Evolutionary conservation across 2,888 invertebrate genomes (phyloP), one percentile per base, ranked within the genome.

Genomic region (Ennomos fuscantarius): DNA sequence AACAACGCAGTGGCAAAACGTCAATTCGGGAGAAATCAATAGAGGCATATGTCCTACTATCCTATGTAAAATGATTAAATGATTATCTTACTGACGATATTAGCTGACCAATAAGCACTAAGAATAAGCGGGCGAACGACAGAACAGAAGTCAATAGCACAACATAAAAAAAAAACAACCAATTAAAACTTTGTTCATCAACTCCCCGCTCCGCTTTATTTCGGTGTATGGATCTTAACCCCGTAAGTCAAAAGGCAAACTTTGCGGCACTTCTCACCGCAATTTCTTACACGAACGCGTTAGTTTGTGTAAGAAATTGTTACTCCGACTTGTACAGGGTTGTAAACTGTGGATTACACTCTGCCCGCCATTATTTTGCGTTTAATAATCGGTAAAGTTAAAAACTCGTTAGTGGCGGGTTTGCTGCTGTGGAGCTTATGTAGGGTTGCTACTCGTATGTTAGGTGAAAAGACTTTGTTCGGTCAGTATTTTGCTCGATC

Each of bases 371-470:
- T 69, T 66, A 72, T 71, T 72, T 73, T 68, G 66, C 69, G 72
- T 74, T 75, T 73, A 75, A 76, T 80, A 81, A 79, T 77, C 76
- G 75, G 74, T 67, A 77, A 78, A 82, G 80, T 83, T 82, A 78
- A 81, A 81, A 82, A 81, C 80, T 83, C 80, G 78, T 82, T 82
- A 81, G 73, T 56, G 58, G 44, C 51, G 52, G 58, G 61, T 62
- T 53, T 55, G 62, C 55, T 15, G 63, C 40, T 51, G 32, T 45
- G 33, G 31, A 52, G 52, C 52, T 47, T 31, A 47, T 36, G 31
- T 47, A 52, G 43, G 51, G 52, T 45, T 55, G 46, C 12, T 39
- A 24, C 31, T 24, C 41, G 37, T 24, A 47, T 42, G 42, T 54
- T 42, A 13, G 32, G 1, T 10, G 31, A 15, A 15, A 50, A 35